Base-by-base conservation (phyloP, 2,888 invertebrate genomes). In the Lycia hirtaria region DNA sequence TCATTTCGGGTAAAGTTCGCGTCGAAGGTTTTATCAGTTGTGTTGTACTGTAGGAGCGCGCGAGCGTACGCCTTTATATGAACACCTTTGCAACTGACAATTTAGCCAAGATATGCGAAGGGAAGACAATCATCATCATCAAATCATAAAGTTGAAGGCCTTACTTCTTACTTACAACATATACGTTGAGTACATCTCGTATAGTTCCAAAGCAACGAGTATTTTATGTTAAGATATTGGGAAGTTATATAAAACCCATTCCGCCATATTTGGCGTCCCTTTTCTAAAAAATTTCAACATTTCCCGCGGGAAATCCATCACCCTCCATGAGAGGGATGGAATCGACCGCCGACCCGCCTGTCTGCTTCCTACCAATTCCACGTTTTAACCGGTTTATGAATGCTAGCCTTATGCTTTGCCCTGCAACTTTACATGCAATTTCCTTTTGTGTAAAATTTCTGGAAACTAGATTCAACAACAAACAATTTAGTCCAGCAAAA, bases 241-340 rank as follows among this genome's bases (percentile, higher is more conserved):
- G 37, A 43, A 52, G 57, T 52, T 43, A 48, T 57, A 41, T 40
- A 56, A 56, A 56, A 64, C 41, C 51, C 51, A 57, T 62, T 60
- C 52, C 55, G 28, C 37, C 33, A 60, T 53, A 58, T 56, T 60
- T 44, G 38, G 44, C 22, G 30, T 40, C 44, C 55, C 40, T 47
- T 38, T 55, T 60, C 48, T 48, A 43, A 56, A 64, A 62, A 59
- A 60, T n/a, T 47, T 57, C 52, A 54, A 35, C 51, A 20, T 44
- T 33, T 51, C 64, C 53, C 62, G 26, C 43, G 64, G 64, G 64
- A 64, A 62, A 64, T 62, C 38, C 52, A 47, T 53, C 61, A 47
- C 64, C 61, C 43, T 37, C 43, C 9, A 44, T 47, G 22, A 20
- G 48, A 35, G 62, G 55, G 48, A 45, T 3, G 17, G 32, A 30